Evolutionary conservation across 2,113 vertebrate genomes (phyloP), one percentile per base, ranked within the genome.

Genomic region (Chitala chitala): DNA sequence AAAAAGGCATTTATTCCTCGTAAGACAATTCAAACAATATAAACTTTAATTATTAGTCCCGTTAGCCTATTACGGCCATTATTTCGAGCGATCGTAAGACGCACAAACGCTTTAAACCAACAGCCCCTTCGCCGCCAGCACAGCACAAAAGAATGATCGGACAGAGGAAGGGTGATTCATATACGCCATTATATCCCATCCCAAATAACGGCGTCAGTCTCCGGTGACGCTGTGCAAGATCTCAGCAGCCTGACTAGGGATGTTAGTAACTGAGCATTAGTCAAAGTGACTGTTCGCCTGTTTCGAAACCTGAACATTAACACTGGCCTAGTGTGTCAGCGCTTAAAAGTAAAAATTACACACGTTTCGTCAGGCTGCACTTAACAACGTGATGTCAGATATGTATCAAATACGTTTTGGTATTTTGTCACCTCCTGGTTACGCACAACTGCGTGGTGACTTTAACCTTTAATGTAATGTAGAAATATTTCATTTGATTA

Each of bases 291-390:
- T n/a, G n/a, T 36, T 63, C 31, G 38, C 15, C 59, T 38, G 38
- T 63, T 63, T 63, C 59, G 59, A 63, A 63, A 63, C 38, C 13
- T 59, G n/a, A n/a, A n/a, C n/a, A n/a, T 15, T 33, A 63, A 33
- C 33, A 36, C n/a, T 3, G 31, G 33, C 31, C 38, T 7, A 20
- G 6, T 63, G 59, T 38, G 33, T 63, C 33, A 63, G 59, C 59
- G 17, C 17, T n/a, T 29, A 20, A n/a, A 63, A 17, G 59, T 29
- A 24, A 31, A 20, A 31, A 61, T 17, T 17, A 61, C n/a, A 46
- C 44, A 46, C 44, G 44, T 46, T 12, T 46, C 5, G 44, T 46
- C 44, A 5, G 8, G 33, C 29, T 36, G 31, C 17, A 17, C 31
- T 63, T 63, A 63, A 63, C 15, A 17, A 38, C 29, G 59, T 38